Percentiles rank a stretch among this genome's conserved stretches.
phyloP scores from a whole-genome alignment of 2,113 vertebrate species.

The Solea senegalensis region DNA sequence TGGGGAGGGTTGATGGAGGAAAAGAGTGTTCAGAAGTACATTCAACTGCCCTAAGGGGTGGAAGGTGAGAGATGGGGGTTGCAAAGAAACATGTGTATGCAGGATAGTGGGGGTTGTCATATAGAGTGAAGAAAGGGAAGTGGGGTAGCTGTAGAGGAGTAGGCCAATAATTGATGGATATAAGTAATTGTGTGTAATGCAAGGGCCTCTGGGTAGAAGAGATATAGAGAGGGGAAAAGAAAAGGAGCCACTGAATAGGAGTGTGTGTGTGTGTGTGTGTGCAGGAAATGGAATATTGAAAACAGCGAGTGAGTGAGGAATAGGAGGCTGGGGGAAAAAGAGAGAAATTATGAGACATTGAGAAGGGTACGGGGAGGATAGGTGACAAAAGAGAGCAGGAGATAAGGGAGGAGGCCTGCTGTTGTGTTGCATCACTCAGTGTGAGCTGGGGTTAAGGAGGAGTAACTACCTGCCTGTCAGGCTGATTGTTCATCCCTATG shows the following conservation, averaged over 20 bases:
- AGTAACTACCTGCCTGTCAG: conserved; percentile 82
- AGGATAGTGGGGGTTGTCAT: conserved; percentile 57
- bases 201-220: conserved; percentile 66
- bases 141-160: conserved; percentile 60
- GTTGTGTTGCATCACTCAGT: conserved; percentile 72
- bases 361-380: not conserved
- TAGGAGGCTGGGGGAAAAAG: conserved; percentile 23
- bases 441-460: conserved; percentile 76
- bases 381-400: not conserved
- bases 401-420: conserved; percentile 27
- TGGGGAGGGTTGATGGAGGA: conserved; percentile 3
- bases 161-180: conserved; percentile 78
- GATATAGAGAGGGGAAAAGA: conserved; percentile 19
- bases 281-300: conserved; percentile 49
- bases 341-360: conserved; percentile 5
- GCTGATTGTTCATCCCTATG: conserved; percentile 78
- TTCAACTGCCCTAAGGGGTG: conserved; percentile 57
- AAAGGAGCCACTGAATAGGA: conserved; percentile 32
- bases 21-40: conserved; percentile 43
- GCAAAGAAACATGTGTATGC: conserved; percentile 55
- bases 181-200: conserved; percentile 81
- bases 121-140: conserved; percentile 58
- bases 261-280: too few relatives aligned
- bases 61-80: conserved; percentile 41
- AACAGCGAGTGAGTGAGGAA: conserved; percentile 28